Conservation (phyloP, 2,797 vertebrate species). For the Gadopsis bispinosus region DNA sequence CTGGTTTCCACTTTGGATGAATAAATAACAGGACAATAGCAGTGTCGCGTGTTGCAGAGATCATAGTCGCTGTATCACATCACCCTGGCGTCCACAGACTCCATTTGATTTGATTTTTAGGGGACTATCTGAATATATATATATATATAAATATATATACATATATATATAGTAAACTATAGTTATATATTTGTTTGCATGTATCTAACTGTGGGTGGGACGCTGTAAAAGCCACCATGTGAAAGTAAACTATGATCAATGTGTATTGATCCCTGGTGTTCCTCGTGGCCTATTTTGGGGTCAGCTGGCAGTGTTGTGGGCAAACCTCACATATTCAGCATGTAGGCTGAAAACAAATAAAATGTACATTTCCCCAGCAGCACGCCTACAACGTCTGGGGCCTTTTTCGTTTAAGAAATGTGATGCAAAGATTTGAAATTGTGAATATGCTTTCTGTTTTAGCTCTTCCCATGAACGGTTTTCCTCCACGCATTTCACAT, state of each 20-base stretch:
- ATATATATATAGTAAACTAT: background rate
- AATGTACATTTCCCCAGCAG: background rate
- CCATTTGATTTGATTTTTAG: background rate
- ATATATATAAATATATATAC: no score
- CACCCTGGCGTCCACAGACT: conserved; percentile 42
- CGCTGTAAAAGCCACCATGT: background rate
- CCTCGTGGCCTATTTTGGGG: background rate
- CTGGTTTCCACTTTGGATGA: conserved; percentile 79
- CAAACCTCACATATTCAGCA: conserved; percentile 12
- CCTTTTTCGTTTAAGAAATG: background rate
- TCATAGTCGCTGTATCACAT: conserved; percentile 69
- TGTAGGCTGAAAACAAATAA: background rate
- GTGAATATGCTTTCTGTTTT: background rate
- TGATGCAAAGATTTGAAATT: background rate
- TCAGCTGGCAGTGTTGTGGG: background rate
- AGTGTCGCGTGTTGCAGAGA: conserved; percentile 67
- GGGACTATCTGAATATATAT: background rate
- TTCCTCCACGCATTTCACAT: conserved; percentile 22
- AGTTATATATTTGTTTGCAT: background rate
- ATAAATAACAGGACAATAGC: conserved; percentile 80
- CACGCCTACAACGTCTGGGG: background rate
- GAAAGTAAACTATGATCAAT: background rate
- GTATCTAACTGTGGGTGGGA: background rate
- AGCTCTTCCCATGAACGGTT: background rate
- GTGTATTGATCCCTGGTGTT: background rate